Evolutionary conservation across 2,888 invertebrate genomes (phyloP).

Genomic region (Auanema sp.): DNA sequence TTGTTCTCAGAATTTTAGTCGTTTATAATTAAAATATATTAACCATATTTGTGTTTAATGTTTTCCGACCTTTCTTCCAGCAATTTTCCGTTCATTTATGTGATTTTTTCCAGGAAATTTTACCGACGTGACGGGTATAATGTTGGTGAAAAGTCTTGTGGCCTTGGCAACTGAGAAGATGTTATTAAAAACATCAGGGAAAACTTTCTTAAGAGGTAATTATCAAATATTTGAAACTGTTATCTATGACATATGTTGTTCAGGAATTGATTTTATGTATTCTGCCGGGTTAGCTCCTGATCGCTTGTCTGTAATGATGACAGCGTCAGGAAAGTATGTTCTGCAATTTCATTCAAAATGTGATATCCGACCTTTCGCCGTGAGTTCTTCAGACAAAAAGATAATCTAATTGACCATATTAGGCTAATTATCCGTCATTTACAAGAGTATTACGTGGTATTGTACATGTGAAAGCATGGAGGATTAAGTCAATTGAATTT

Average conservation of each 20-base stretch:
- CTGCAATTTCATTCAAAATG: slow-evolving; percentile 51
- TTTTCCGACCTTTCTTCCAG: no score
- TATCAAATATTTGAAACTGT: neutral
- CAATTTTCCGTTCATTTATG: neutral
- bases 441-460: slow-evolving; percentile 32
- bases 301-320: slow-evolving; percentile 44
- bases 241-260: neutral
- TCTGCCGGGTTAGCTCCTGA: slow-evolving; percentile 43
- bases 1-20: no score
- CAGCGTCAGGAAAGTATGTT: slow-evolving; percentile 41
- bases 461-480: slow-evolving; percentile 48
- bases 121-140: slow-evolving; percentile 22
- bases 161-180: slow-evolving; percentile 49
- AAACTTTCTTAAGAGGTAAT: slow-evolving; percentile 34
- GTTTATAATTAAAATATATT: no score
- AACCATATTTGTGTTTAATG: no score
- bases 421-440: slow-evolving; percentile 34
- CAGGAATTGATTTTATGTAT: slow-evolving; percentile 46
- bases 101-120: slow-evolving; percentile 8
- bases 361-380: slow-evolving; percentile 49
- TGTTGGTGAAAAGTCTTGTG: slow-evolving; percentile 48
- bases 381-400: slow-evolving; percentile 10
- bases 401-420: neutral
- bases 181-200: slow-evolving; percentile 47
- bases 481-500: slow-evolving; percentile 49